phyloP scores from a whole-genome alignment of 2,888 invertebrate genomes.

The Eupeodes latifasciatus region DNA sequence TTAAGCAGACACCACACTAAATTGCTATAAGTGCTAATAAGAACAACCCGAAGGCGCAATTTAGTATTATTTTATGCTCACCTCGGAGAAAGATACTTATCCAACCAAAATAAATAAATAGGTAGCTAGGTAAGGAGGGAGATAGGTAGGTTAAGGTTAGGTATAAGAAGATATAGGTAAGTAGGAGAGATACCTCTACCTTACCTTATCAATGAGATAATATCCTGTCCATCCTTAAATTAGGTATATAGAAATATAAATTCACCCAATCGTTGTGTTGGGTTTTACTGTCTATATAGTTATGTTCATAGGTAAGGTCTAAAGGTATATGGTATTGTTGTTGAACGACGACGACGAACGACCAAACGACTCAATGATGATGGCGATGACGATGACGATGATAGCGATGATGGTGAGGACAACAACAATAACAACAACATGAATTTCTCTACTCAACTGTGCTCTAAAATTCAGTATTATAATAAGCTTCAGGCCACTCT shows the following conservation, averaged over 20 bases:
- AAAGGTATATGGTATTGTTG: not conserved
- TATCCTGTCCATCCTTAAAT: constrained; percentile 29
- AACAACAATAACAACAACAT: not conserved
- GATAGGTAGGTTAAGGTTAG: not conserved
- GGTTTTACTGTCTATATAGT: not conserved
- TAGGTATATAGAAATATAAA: constrained; percentile 32
- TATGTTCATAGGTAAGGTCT: no score
- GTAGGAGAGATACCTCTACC: not conserved
- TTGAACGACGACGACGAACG: not conserved
- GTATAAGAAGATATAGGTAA: no score
- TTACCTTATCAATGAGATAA: constrained; percentile 29
- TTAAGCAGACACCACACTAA: constrained; percentile 43
- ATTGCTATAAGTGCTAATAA: constrained; percentile 71
- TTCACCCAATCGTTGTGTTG: constrained; percentile 16
- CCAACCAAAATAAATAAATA: constrained; percentile 35
- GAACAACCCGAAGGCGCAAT: constrained; percentile 60
- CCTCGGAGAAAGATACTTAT: constrained; percentile 62
- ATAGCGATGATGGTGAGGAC: not conserved
- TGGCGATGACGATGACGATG: not conserved
- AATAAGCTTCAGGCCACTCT: constrained; percentile 68
- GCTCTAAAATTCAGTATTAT: constrained; percentile 64
- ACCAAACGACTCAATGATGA: not conserved
- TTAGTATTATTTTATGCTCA: constrained; percentile 61
- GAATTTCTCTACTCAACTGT: not conserved
- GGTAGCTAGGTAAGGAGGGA: not conserved